Evolutionary conservation across 2,888 invertebrate genomes (phyloP), one percentile per base, ranked within the genome.

Genomic region (Ectropis crepuscularia): DNA sequence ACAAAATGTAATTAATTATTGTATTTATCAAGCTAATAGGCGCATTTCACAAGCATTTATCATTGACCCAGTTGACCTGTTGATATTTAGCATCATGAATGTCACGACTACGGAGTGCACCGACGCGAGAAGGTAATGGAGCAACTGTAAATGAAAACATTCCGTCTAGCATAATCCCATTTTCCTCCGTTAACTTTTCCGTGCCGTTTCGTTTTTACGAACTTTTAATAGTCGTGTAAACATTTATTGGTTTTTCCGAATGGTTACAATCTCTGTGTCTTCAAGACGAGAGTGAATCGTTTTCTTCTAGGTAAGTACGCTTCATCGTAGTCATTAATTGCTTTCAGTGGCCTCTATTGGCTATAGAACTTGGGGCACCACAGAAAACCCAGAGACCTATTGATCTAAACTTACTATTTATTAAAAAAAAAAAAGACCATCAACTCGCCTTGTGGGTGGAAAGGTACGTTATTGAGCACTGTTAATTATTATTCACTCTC

Each of bases 31-130:
- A 45, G 46, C 12, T 39, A 46, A 54, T 53, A 38, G 42, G 41
- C 9, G 38, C 8, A 47, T 63, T 63, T 63, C 55, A 63, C 55
- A 59, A 63, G 54, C 37, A 47, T 57, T 53, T 49, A 45, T 53
- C 51, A 61, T 64, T 61, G 55, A 55, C 60, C 59, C 48, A 47
- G 55, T 10, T 59, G 59, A 51, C 59, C 59, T 61, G 64, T 57
- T 61, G 64, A 65, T 65, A 55, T 63, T 63, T 51, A 53, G 51
- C 64, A 51, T 58, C 39, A 60, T 49, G 51, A 66, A 71, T 69
- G 61, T 66, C 64, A 63, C 61, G 58, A 62, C 58, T 65, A 61
- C 50, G 63, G 46, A 57, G 60, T 48, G 48, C 54, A 60, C 47
- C 41, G 51, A 55, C 38, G 46, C 51, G 37, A 55, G n/a, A 49